Evolutionary conservation across 53 echinoderm and acorn worm species (phyloP), one percentile per base, ranked within the genome.

Genomic region (Stichopus horrens): DNA sequence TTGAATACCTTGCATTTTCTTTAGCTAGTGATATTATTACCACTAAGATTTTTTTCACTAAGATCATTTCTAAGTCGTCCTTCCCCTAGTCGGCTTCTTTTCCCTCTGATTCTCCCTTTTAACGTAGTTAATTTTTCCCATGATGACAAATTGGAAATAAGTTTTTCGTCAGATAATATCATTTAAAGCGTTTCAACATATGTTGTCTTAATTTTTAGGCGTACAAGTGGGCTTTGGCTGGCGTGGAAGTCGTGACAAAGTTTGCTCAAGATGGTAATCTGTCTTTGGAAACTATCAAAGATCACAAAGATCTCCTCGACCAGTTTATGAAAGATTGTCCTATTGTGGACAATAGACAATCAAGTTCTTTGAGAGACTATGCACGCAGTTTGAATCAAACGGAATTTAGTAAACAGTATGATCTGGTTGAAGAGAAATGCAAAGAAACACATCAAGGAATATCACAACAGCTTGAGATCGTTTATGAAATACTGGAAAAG

Each of bases 181-280:
- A 37, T 37, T 37, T 37, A 1, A 37, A 0, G 37, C 37, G 0
- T 37, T 37, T 37, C 37, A 37, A 2, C 37, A 37, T 37, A 37
- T 37, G 37, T 0, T 37, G 37, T 37, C 2, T 1, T 37, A 37
- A 37, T 37, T 10, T 91, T 4, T 90, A 96, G 96, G 94, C 96
- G 65, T 96, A 94, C 74, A 90, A 92, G 63, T 94, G 96, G 96
- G 93, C 94, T 6, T 86, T 94, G 52, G 89, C 81, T 77, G 94
- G 96, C 20, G 90, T 93, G 94, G 94, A 96, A 77, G 87, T 94
- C 83, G 94, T 92, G 16, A 94, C 94, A 4, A 74, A 92, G 37
- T 89, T 94, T 8, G 90, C 93, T 6, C 90, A 90, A 5, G 96
- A 96, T 74, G 90, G 92, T 73, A 89, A 76, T 23, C 87, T 86